These are phyloP conservation scores for Hemaris fuciformis DNA, from an alignment of 2,888 invertebrate genomes.

Conservation along the genomic window DNA sequence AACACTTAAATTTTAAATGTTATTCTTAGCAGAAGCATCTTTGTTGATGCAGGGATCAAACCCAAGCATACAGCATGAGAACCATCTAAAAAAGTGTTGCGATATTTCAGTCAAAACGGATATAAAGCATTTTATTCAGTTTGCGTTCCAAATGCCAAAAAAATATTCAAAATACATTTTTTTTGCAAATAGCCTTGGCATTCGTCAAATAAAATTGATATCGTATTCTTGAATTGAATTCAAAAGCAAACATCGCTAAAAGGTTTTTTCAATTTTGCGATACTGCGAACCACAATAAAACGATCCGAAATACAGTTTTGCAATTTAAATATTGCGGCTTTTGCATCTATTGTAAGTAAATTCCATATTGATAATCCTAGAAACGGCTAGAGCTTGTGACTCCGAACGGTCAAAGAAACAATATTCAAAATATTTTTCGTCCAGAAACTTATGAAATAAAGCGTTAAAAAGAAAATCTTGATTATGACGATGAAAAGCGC, in stretches of 20 bases:
- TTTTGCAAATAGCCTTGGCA: too few relatives aligned
- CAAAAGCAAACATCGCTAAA: neutral
- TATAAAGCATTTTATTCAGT: too few relatives aligned
- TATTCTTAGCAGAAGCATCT: too few relatives aligned
- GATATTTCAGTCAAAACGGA: too few relatives aligned
- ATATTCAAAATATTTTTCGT: neutral
- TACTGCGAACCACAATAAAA: neutral
- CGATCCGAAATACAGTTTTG: neutral
- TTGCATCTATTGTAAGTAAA: neutral
- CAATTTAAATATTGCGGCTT: neutral
- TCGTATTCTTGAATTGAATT: neutral
- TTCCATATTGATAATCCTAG: neutral
- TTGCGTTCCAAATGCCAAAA: too few relatives aligned
- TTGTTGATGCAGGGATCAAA: too few relatives aligned
- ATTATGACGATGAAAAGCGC: neutral
- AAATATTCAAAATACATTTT: too few relatives aligned
- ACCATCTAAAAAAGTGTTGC: too few relatives aligned
- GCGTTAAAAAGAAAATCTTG: constrained; percentile 3
- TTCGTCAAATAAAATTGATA: too few relatives aligned
- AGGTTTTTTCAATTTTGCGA: neutral
- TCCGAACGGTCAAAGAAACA: neutral
- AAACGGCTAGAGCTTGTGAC: neutral
- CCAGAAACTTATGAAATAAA: neutral
- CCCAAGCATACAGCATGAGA: too few relatives aligned
- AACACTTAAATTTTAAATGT: too few relatives aligned